Conservation (phyloP, 2,888 invertebrate species). For the Julus scandinavius region DNA sequence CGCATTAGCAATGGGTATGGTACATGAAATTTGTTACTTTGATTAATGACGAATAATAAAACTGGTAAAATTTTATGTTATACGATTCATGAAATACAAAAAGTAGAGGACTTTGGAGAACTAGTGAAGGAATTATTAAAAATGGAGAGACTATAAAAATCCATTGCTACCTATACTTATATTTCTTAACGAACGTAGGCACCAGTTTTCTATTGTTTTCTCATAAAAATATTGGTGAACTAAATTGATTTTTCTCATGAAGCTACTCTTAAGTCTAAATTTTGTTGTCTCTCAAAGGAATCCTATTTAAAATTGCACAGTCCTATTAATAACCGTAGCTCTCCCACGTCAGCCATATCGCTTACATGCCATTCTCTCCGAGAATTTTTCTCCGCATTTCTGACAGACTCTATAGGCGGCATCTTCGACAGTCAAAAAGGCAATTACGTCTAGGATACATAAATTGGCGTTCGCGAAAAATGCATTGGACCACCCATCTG, state of each 20-base stretch:
- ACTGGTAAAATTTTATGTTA: too few relatives aligned
- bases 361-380: neutral
- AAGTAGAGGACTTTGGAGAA: too few relatives aligned
- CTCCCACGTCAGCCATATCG: slow-evolving; percentile 14
- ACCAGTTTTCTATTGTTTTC: neutral
- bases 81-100: too few relatives aligned
- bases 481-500: neutral
- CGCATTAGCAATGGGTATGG: too few relatives aligned
- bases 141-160: neutral
- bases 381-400: neutral
- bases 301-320: neutral
- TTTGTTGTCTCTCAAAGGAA: neutral
- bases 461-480: neutral
- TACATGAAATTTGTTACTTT: too few relatives aligned
- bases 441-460: neutral
- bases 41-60: too few relatives aligned
- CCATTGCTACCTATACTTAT: neutral
- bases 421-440: slow-evolving; percentile 22
- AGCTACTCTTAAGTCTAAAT: neutral
- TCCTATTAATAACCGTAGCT: slow-evolving; percentile 30
- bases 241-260: neutral
- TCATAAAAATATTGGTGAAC: neutral
- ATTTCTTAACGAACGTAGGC: neutral
- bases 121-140: too few relatives aligned
- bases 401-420: slow-evolving; percentile 8